These are phyloP conservation scores for Tupaia chinensis DNA, from an alignment of 2,113 vertebrate species.

Conservation along the genomic window DNA sequence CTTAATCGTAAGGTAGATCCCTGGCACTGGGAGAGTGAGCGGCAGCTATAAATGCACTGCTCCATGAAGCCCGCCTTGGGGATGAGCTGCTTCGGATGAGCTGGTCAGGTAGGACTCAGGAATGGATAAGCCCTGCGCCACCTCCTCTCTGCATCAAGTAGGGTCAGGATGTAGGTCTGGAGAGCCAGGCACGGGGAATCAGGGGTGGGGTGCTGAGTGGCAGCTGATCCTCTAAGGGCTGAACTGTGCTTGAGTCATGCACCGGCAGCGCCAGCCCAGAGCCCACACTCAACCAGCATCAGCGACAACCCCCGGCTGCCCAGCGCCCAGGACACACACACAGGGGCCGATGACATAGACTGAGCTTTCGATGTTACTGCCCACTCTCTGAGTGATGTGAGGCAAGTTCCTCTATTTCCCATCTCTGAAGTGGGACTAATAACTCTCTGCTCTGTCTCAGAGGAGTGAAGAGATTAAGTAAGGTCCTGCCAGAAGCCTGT, in stretches of 20 bases:
- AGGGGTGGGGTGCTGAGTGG: not conserved
- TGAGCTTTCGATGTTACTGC: not conserved
- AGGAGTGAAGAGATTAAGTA: not conserved
- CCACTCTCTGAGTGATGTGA: not conserved
- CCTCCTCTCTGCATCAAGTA: not conserved
- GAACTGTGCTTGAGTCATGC: not conserved
- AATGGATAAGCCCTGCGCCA: not conserved
- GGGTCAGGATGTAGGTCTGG: not conserved
- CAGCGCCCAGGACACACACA: not conserved
- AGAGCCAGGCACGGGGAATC: not conserved
- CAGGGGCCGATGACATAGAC: not conserved
- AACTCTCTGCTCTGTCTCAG: not conserved
- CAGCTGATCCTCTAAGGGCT: not conserved
- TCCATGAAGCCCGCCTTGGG: slow-evolving; percentile 56
- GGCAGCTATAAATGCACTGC: slow-evolving; percentile 46
- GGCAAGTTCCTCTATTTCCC: not conserved
- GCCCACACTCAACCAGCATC: not conserved
- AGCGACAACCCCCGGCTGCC: not conserved
- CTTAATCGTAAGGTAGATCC: slow-evolving; percentile 81
- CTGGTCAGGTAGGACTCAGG: not conserved
- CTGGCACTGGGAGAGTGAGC: slow-evolving; percentile 81
- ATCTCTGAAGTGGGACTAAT: not conserved
- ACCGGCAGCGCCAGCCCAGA: not conserved
- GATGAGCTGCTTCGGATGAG: not conserved
- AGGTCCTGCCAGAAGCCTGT: not conserved